Conservation (phyloP, 2,797 vertebrate species). For the Tenualosa thibaudeaui region DNA sequence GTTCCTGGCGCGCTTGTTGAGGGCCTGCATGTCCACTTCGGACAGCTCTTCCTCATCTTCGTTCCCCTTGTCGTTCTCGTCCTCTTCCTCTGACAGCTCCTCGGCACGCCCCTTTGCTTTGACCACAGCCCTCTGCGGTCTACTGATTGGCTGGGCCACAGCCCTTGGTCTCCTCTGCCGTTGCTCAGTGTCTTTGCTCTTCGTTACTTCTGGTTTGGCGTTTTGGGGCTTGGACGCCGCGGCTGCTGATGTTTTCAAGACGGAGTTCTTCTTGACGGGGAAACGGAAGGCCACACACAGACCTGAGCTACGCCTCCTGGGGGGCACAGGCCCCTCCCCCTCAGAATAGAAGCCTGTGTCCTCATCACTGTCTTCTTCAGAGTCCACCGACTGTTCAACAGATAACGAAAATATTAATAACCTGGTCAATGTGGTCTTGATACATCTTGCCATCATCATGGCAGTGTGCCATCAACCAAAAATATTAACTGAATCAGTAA, state of each 20-base stretch:
- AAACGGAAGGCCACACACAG: conserved; percentile 91
- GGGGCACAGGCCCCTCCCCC: conserved; percentile 62
- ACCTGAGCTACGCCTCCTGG: conserved; percentile 76
- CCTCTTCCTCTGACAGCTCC: background rate
- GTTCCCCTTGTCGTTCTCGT: background rate
- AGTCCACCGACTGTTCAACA: conserved; percentile 62
- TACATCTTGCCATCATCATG: background rate
- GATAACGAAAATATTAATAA: background rate
- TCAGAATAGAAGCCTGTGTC: conserved; percentile 71
- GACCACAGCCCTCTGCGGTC: background rate
- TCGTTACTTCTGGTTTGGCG: conserved; percentile 17
- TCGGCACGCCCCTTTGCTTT: background rate
- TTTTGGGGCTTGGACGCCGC: conserved; percentile 34
- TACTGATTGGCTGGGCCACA: conserved; percentile 19
- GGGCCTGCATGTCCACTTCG: conserved; percentile 69
- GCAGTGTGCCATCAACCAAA: background rate
- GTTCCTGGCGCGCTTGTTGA: conserved; percentile 87
- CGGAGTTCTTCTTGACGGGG: conserved; percentile 77
- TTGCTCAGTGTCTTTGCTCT: background rate
- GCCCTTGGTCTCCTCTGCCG: background rate
- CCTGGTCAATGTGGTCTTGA: background rate
- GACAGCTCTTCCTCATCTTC: conserved; percentile 39
- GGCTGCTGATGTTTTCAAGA: conserved; percentile 41
- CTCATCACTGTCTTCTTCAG: conserved; percentile 68
- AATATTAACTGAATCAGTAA: background rate